Conservation (phyloP, 1,140 invertebrate genomes). For the Leptopilina boulardi region DNA sequence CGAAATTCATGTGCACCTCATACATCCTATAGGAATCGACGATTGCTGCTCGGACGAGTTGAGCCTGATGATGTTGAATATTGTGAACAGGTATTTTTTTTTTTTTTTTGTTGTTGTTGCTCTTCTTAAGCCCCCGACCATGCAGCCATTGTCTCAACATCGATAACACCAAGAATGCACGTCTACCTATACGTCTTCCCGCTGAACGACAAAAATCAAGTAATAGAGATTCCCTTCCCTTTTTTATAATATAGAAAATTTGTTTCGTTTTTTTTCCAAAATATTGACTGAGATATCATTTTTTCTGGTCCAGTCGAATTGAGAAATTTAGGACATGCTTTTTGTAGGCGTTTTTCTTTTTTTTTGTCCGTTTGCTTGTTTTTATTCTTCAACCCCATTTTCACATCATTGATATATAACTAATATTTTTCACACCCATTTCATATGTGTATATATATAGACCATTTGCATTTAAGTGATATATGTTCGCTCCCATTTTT, state of each 20-base stretch:
- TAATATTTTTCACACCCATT: not conserved
- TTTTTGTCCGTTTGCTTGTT: not conserved
- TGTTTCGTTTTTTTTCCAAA: not conserved
- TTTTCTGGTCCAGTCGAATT: slow-evolving; percentile 19
- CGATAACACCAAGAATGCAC: slow-evolving; percentile 34
- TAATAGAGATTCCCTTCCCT: slow-evolving; percentile 26
- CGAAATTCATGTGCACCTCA: slow-evolving; percentile 19
- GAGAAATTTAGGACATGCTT: not conserved
- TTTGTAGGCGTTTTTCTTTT: not conserved
- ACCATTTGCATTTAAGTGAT: too few relatives aligned
- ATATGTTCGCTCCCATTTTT: not conserved
- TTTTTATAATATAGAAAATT: not conserved
- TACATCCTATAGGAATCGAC: slow-evolving; percentile 41
- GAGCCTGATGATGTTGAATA: slow-evolving; percentile 49
- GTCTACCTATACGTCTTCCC: slow-evolving; percentile 10
- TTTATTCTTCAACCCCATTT: not conserved
- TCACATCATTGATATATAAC: not conserved
- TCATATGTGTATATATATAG: too few relatives aligned
- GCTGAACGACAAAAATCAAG: slow-evolving; percentile 13
- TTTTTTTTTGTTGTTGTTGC: slow-evolving; percentile 43
- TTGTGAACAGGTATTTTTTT: slow-evolving; percentile 57
- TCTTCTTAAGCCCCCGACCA: slow-evolving; percentile 32
- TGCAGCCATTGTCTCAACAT: slow-evolving; percentile 31
- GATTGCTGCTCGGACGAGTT: slow-evolving; percentile 35
- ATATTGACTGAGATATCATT: slow-evolving; percentile 22